A percentile compares a stretch with the other conserved stretches of the same genome.
phyloP scores from a whole-genome alignment of 1,140 invertebrate genomes.

The Calliphora vicina region DNA sequence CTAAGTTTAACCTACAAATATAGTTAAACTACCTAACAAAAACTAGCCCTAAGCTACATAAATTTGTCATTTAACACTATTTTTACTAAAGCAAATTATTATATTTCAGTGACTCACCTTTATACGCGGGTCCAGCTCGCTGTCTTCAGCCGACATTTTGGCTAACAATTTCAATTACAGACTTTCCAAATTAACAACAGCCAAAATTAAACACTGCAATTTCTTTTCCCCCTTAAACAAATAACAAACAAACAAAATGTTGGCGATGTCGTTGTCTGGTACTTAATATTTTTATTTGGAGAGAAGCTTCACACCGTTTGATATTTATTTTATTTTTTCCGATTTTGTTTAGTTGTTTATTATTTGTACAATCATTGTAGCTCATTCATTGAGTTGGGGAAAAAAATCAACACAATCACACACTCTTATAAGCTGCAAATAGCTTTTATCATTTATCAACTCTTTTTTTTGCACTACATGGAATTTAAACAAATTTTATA shows the following conservation, averaged over 20 bases:
- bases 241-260: neutral
- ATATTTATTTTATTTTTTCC: neutral
- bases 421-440: neutral
- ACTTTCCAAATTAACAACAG: neutral
- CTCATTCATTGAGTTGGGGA: neutral
- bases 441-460: neutral
- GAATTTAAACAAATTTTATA: neutral
- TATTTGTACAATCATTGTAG: neutral
- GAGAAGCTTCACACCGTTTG: neutral
- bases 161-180: neutral
- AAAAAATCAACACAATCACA: neutral
- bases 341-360: neutral
- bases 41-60: too few relatives aligned
- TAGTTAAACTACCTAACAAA: too few relatives aligned
- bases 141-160: slow-evolving; percentile 47
- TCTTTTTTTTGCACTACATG: neutral
- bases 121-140: slow-evolving; percentile 68
- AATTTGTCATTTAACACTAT: too few relatives aligned
- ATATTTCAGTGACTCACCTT: slow-evolving; percentile 65
- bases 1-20: too few relatives aligned
- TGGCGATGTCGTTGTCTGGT: neutral
- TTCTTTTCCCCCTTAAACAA: neutral
- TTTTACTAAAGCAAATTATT: too few relatives aligned
- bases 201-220: neutral
- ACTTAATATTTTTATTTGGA: neutral